phyloP scores from a whole-genome alignment of 2,113 vertebrate species.

The Eleginops maclovinus region DNA sequence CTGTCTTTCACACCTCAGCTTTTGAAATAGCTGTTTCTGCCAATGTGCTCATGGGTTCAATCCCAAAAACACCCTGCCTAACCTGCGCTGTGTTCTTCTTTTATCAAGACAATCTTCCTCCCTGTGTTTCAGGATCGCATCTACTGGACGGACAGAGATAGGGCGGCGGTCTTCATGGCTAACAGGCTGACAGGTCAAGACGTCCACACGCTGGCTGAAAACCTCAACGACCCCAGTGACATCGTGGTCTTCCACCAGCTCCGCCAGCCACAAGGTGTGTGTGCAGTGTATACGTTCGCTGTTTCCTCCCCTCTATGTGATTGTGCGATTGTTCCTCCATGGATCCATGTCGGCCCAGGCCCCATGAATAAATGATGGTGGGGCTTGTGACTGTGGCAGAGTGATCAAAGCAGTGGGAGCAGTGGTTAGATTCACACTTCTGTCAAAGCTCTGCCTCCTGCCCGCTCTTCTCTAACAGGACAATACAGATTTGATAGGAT shows the following conservation, averaged over 20 bases:
- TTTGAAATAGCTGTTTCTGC: background rate
- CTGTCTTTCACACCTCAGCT: background rate
- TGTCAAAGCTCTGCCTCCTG: constrained; percentile 28
- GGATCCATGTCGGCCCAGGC: constrained; percentile 7
- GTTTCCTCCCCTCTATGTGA: background rate
- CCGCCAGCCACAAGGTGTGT: constrained; percentile 92
- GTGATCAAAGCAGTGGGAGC: constrained; percentile 43
- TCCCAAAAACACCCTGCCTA: background rate
- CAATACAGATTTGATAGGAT: constrained; percentile 23
- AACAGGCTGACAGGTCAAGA: constrained; percentile 93
- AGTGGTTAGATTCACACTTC: constrained; percentile 21
- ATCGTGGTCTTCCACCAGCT: constrained; percentile 96
- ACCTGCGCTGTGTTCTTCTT: background rate
- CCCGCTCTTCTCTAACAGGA: constrained; percentile 13
- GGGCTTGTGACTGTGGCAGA: constrained; percentile 31
- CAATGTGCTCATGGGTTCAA: background rate
- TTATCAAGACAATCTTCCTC: background rate
- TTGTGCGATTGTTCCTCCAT: constrained; percentile 13
- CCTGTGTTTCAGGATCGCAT: constrained; percentile 90
- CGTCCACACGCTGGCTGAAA: constrained; percentile 91
- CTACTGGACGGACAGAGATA: constrained; percentile 98
- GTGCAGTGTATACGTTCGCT: background rate
- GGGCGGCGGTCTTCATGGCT: constrained; percentile 93
- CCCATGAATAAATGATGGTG: constrained; percentile 55
- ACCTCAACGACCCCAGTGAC: constrained; percentile 97